Percentiles rank a stretch among this genome's conserved stretches.
phyloP scores from a whole-genome alignment of 2,113 vertebrate genomes.

The Dasyornis broadbenti region DNA sequence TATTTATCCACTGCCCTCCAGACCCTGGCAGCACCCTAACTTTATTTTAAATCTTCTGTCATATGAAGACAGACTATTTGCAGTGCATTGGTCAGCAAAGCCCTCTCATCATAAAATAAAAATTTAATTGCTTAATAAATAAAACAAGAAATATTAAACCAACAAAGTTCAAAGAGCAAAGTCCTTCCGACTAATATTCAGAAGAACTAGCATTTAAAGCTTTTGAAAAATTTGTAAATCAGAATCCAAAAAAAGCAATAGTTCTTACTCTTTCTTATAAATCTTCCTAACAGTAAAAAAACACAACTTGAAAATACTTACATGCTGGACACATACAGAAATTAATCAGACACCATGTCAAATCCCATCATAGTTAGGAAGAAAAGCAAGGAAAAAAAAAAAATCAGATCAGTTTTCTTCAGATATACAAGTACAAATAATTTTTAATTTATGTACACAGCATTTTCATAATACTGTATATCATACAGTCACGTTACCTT shows the following conservation, averaged over 20 bases:
- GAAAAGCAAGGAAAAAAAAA: conserved; percentile 43
- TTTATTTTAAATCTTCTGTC: not conserved
- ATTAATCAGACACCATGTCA: conserved; percentile 13
- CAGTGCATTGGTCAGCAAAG: not conserved
- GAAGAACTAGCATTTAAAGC: not conserved
- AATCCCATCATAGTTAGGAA: conserved; percentile 34
- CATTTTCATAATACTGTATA: not conserved
- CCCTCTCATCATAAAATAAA: not conserved
- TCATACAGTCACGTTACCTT: conserved; percentile 78
- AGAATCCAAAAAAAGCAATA: not conserved
- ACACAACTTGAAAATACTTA: conserved; percentile 71
- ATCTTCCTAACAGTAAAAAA: not conserved
- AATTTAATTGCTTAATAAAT: not conserved
- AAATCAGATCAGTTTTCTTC: not conserved
- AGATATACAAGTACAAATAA: not conserved
- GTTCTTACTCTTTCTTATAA: not conserved
- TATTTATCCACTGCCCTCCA: not conserved
- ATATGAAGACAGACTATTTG: not conserved
- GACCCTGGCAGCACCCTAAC: not conserved
- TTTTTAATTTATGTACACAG: not conserved
- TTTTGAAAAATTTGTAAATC: not conserved
- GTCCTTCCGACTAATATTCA: not conserved
- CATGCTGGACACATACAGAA: conserved; percentile 68
- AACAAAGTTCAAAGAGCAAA: not conserved
- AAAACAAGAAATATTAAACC: not conserved